phyloP scores from a whole-genome alignment of 2,888 invertebrate genomes.

The Malthinus seriepunctatus region DNA sequence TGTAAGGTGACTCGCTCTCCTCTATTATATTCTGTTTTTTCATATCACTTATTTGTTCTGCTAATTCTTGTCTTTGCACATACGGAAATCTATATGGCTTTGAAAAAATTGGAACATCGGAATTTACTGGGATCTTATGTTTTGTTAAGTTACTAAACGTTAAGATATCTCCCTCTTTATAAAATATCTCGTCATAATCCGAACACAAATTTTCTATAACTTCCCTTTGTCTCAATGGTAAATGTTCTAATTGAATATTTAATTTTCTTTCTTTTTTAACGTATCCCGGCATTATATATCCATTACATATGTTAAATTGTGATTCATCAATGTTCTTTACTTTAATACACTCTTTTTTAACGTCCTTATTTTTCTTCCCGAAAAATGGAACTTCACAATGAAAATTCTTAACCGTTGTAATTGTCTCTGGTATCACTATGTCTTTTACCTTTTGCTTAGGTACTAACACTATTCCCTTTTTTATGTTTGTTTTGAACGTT shows the following conservation, averaged over 20 bases:
- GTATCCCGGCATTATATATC: too few species aligned
- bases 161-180: constrained; percentile 14
- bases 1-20: too few species aligned
- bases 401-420: background rate
- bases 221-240: background rate
- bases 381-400: background rate
- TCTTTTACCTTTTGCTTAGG: background rate
- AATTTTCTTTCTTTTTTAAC: too few species aligned
- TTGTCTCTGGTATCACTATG: background rate
- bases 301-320: too few species aligned
- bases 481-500: background rate
- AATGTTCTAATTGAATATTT: too few species aligned
- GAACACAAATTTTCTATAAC: background rate
- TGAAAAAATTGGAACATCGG: constrained; percentile 14
- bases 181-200: constrained; percentile 25
- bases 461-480: background rate
- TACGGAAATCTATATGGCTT: constrained; percentile 29
- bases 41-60: too few species aligned
- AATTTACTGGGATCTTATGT: constrained; percentile 25
- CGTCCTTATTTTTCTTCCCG: background rate
- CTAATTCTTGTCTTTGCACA: too few species aligned
- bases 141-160: constrained; percentile 34
- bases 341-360: background rate
- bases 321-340: too few species aligned
- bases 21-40: too few species aligned